Conservation (phyloP, 2,797 vertebrate genomes). For the Pterois miles region DNA sequence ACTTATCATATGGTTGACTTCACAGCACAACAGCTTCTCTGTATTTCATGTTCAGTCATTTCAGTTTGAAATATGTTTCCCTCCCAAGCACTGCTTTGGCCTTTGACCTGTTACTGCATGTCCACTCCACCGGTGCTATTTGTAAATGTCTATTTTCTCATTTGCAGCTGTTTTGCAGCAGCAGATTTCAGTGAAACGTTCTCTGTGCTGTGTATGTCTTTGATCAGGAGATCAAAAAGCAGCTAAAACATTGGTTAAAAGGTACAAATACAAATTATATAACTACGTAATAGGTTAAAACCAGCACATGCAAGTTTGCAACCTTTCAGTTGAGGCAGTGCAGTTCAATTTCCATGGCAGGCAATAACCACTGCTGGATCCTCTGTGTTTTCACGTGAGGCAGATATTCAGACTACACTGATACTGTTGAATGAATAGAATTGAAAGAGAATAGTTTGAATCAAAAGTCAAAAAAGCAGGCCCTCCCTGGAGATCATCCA, state of each 20-base stretch:
- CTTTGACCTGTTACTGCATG: not conserved
- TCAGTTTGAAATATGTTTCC: constrained; percentile 2
- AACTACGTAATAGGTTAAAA: not conserved
- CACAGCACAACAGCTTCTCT: not conserved
- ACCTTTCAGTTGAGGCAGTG: not conserved
- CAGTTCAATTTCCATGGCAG: constrained; percentile 5
- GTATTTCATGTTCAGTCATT: constrained; percentile 26
- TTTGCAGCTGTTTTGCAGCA: not conserved
- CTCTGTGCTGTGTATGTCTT: not conserved
- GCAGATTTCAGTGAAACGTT: not conserved
- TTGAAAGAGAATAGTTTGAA: constrained; percentile 57
- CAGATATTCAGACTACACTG: not conserved
- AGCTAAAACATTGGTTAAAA: not conserved
- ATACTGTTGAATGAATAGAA: constrained; percentile 47
- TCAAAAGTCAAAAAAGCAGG: constrained; percentile 64
- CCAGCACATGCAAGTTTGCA: not conserved
- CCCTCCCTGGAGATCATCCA: constrained; percentile 66
- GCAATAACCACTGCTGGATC: not conserved
- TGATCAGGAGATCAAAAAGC: not conserved
- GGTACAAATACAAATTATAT: not conserved
- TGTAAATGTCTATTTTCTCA: not conserved
- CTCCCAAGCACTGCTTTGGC: not conserved
- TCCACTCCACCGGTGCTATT: not conserved
- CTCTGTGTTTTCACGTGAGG: constrained; percentile 9
- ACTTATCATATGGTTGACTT: constrained; percentile 17